Base-by-base conservation (phyloP, 1,140 invertebrate species). In the Glomeris maerens region DNA sequence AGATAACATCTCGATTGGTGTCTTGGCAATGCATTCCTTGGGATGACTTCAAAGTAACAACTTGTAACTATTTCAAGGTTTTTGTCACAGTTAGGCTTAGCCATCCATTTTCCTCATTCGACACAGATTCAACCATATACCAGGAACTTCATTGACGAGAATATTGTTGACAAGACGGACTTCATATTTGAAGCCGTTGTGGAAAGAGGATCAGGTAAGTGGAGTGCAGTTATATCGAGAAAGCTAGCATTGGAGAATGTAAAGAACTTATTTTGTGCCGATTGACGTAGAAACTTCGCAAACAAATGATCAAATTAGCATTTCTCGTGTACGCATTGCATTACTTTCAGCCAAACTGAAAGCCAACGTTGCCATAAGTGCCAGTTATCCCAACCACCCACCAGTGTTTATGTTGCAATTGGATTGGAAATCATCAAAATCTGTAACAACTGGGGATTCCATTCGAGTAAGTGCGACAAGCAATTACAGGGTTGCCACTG, bases 311-410 rank as follows among this genome's bases (percentile, higher is more conserved):
- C 2, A 21, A 45, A 23, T n/a, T n/a, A n/a, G n/a, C n/a, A n/a
- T n/a, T n/a, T n/a, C n/a, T n/a, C n/a, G n/a, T n/a, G n/a, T n/a
- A n/a, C n/a, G n/a, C 31, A 10, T 36, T 36, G 10, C 10, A 31
- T 42, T 29, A 38, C 27, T 59, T 60, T 23, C 60, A 74, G 87
- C 80, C 39, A 81, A 80, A 62, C 66, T 93, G 51, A 74, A 79
- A 14, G 80, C 83, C 40, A 73, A 79, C 17, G 78, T 92, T 46
- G 77, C 77, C 5, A 74, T 93, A 21, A 80, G 79, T 40, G 79
- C 82, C 55, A 79, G 88, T 64, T 93, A 89, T 65, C 90, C 89
- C 1, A 71, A 75, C 50, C 74, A 77, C 41, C 72, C 78, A 14
- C 84, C 88, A 3, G 62, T 90, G 36, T 86, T 91, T 67, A 73